Percentiles rank a stretch among this genome's conserved stretches.
Conservation (phyloP, 2,888 invertebrate species). For the Andrena praecox region DNA sequence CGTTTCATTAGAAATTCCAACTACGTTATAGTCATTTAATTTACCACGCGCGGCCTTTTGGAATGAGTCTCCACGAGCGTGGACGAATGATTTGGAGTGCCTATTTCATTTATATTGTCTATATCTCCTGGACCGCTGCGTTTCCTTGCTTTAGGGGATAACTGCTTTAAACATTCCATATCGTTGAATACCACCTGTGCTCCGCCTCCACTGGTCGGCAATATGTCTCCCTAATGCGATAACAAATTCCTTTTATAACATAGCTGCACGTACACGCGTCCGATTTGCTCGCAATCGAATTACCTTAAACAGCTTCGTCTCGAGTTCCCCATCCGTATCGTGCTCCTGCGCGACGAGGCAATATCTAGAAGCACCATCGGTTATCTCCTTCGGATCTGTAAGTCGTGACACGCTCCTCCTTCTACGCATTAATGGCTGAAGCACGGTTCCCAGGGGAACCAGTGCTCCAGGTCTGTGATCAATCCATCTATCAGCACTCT, state of each 20-base stretch:
- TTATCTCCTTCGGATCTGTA: constrained; percentile 89
- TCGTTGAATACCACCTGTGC: constrained; percentile 98
- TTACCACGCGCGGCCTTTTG: constrained; percentile 62
- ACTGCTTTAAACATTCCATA: constrained; percentile 94
- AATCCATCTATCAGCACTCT: constrained; percentile 93
- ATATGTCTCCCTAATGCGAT: constrained; percentile 91
- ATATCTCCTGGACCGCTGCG: constrained; percentile 75
- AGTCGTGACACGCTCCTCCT: constrained; percentile 94
- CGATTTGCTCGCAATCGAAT: background rate
- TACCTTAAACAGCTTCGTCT: constrained; percentile 96
- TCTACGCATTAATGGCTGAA: constrained; percentile 93
- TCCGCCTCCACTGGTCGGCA: constrained; percentile 97
- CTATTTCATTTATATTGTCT: constrained; percentile 44
- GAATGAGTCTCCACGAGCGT: constrained; percentile 42
- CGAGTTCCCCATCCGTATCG: constrained; percentile 96
- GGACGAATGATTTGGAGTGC: constrained; percentile 50
- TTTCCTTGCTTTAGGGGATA: constrained; percentile 88
- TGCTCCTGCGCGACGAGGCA: constrained; percentile 96
- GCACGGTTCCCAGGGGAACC: constrained; percentile 94
- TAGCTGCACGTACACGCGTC: background rate
- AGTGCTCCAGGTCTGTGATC: constrained; percentile 94
- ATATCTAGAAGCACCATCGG: constrained; percentile 90
- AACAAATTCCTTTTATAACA: constrained; percentile 9
- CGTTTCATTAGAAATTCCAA: background rate
- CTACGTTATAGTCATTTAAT: constrained; percentile 36